phyloP scores from a whole-genome alignment of 2,797 vertebrate species.

The Nothura maculosa region DNA sequence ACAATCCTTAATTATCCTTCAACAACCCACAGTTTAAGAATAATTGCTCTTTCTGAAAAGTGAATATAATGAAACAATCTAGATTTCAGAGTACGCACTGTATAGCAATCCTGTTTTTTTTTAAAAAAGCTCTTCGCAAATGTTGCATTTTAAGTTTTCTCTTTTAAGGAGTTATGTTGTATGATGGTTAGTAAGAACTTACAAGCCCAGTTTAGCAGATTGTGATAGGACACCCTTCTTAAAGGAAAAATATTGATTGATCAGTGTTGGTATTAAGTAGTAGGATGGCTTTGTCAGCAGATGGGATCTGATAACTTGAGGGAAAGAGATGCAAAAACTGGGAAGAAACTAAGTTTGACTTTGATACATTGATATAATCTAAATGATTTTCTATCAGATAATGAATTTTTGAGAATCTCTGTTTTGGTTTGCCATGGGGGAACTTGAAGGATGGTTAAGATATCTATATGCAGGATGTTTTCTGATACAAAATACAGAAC shows the following conservation, averaged over 20 bases:
- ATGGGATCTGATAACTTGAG: background rate
- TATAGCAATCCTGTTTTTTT: background rate
- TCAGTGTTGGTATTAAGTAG: background rate
- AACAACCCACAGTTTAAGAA: background rate
- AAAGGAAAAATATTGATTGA: background rate
- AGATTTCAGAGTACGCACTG: background rate
- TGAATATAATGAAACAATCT: background rate
- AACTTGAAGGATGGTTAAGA: background rate
- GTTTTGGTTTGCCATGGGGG: background rate
- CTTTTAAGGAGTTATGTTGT: background rate
- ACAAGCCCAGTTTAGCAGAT: background rate
- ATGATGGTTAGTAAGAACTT: background rate
- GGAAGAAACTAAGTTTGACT: background rate
- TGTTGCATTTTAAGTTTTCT: background rate
- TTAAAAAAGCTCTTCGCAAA: background rate
- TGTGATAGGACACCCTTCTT: background rate
- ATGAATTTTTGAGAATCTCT: background rate
- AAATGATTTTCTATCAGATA: background rate
- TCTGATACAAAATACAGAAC: background rate
- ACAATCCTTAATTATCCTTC: constrained; percentile 32
- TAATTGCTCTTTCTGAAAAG: constrained; percentile 14
- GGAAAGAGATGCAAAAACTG: background rate
- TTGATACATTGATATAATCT: background rate
- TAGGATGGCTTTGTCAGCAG: background rate
- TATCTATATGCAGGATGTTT: background rate